A percentile compares a stretch with the other conserved stretches of the same genome.
phyloP scores from a whole-genome alignment of 2,888 invertebrate species.

The Elegia similella region DNA sequence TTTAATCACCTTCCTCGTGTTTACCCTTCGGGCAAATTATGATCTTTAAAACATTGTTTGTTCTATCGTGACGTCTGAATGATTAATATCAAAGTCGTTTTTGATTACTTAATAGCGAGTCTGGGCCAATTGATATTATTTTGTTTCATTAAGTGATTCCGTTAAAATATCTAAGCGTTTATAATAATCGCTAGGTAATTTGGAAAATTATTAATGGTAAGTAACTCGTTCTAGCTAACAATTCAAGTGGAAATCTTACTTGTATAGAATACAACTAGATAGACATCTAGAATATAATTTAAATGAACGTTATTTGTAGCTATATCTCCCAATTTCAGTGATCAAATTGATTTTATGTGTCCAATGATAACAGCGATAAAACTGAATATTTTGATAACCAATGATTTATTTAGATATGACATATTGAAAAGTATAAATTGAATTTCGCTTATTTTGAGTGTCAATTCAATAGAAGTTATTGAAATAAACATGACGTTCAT shows the following conservation, averaged over 20 bases:
- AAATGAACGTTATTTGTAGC: too few relatives aligned
- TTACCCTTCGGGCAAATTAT: constrained; percentile 55
- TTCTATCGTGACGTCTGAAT: constrained; percentile 52
- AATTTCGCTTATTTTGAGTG: neutral
- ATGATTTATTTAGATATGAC: neutral
- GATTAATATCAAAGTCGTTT: constrained; percentile 61
- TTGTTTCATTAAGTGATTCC: constrained; percentile 36
- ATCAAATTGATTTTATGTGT: neutral
- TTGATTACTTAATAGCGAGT: constrained; percentile 62
- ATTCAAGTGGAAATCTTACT: neutral
- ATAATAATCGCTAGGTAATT: constrained; percentile 7
- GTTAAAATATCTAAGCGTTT: constrained; percentile 22
- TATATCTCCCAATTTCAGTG: neutral
- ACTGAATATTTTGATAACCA: neutral
- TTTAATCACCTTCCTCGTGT: constrained; percentile 46
- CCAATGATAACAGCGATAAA: constrained; percentile 1
- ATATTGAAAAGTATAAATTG: neutral
- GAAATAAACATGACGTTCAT: constrained; percentile 38
- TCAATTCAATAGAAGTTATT: neutral
- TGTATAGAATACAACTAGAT: neutral
- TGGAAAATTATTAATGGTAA: constrained; percentile 1
- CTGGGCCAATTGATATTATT: constrained; percentile 37
- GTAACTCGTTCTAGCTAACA: neutral
- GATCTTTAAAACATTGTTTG: constrained; percentile 57
- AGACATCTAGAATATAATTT: too few relatives aligned